A percentile compares a stretch with the other conserved stretches of the same genome.
Evolutionary conservation across 2,113 vertebrate genomes (phyloP).

Genomic region (Chunga burmeisteri): DNA sequence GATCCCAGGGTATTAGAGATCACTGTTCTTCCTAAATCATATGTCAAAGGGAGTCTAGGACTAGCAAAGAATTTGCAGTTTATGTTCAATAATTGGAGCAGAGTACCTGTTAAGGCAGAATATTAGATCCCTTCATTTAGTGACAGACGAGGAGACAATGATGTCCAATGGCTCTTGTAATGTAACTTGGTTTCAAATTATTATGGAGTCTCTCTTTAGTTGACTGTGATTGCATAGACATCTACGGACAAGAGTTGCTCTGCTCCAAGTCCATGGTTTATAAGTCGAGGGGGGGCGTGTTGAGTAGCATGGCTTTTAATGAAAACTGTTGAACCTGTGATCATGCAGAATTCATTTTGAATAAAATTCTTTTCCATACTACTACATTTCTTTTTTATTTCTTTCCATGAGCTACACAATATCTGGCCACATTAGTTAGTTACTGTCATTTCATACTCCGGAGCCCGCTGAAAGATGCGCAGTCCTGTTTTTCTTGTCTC

Average conservation of each 20-base stretch:
- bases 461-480: neutral
- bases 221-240: slow-evolving; percentile 9
- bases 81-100: slow-evolving; percentile 23
- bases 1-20: neutral
- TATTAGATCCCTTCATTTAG: slow-evolving; percentile 44
- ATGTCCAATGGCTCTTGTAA: slow-evolving; percentile 23
- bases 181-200: slow-evolving; percentile 62
- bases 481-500: neutral
- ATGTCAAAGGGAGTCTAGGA: slow-evolving; percentile 8
- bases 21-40: slow-evolving; percentile 1
- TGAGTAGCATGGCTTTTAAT: neutral
- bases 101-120: slow-evolving; percentile 31
- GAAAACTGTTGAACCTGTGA: neutral
- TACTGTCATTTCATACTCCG: neutral
- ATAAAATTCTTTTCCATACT: neutral
- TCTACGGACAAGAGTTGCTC: slow-evolving; percentile 1
- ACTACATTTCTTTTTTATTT: neutral
- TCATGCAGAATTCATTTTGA: neutral
- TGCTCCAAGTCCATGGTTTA: neutral
- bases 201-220: neutral
- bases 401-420: neutral
- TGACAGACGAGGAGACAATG: neutral
- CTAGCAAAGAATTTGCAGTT: slow-evolving; percentile 47
- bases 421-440: neutral
- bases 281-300: no score